Conservation (phyloP, 92 coral and sea anemone genomes). For the Zoanthus gigantus region DNA sequence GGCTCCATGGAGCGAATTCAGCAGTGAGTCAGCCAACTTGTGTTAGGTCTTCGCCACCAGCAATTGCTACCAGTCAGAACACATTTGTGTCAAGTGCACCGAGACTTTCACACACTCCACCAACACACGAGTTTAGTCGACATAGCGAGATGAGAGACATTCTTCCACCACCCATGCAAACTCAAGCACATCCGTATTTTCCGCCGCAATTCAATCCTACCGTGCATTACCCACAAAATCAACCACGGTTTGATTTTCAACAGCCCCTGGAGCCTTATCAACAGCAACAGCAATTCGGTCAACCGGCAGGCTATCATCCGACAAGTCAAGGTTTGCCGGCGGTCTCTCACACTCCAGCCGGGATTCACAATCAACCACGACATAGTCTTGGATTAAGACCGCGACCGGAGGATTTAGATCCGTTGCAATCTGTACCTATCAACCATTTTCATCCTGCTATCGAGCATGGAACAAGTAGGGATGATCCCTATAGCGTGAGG, state of each 20-base stretch:
- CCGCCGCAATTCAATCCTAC: conserved; percentile 95
- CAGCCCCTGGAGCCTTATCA: conserved; percentile 96
- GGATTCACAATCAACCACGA: conserved; percentile 82
- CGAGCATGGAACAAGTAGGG: conserved; percentile 89
- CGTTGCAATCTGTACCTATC: conserved; percentile 84
- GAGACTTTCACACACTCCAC: conserved; percentile 87
- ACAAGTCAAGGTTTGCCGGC: conserved; percentile 83
- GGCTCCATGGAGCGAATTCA: conserved; percentile 85
- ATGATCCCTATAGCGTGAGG: conserved; percentile 76
- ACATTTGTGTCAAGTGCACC: conserved; percentile 84
- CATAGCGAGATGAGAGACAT: conserved; percentile 82
- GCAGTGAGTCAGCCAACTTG: conserved; percentile 75
- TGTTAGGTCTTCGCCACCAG: conserved; percentile 78
- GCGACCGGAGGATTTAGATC: conserved; percentile 81
- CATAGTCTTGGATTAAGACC: conserved; percentile 80
- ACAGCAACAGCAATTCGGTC: conserved; percentile 88
- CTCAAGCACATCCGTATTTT: conserved; percentile 93
- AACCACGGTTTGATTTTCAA: conserved; percentile 95
- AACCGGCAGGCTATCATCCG: conserved; percentile 83
- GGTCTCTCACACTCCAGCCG: conserved; percentile 72
- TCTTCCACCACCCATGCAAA: conserved; percentile 92
- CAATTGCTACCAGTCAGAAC: conserved; percentile 73
- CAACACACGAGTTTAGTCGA: conserved; percentile 86
- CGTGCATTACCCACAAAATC: conserved; percentile 89
- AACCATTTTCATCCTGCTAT: conserved; percentile 91